Evolutionary conservation across 2,113 vertebrate species (phyloP).

Genomic region (Chloropsis cyanopogon): DNA sequence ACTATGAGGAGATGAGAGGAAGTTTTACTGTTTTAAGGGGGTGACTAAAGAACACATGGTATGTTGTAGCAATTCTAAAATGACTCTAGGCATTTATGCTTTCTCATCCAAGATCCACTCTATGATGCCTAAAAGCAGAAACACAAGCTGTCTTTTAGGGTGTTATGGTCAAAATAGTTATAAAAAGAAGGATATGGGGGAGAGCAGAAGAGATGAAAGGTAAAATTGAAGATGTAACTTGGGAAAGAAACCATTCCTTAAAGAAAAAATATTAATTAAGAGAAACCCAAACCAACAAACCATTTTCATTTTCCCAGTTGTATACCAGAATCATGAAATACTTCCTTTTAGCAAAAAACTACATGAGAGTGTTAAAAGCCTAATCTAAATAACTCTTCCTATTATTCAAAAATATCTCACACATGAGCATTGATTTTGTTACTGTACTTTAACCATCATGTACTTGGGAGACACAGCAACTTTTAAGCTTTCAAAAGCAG

Average conservation of each 20-base stretch:
- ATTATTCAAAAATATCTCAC: not conserved
- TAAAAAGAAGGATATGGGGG: not conserved
- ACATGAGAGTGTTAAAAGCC: not conserved
- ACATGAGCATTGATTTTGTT: not conserved
- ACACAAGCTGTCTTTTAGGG: not conserved
- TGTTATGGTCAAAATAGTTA: not conserved
- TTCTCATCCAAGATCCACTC: not conserved
- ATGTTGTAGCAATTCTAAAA: not conserved
- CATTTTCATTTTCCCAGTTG: not conserved
- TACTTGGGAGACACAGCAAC: not conserved
- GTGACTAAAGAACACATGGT: not conserved
- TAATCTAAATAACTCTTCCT: not conserved
- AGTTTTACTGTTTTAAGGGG: not conserved
- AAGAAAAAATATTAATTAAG: not conserved
- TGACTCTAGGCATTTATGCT: not conserved
- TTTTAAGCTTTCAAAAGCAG: not conserved
- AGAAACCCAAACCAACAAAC: not conserved
- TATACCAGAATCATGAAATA: not conserved
- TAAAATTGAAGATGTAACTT: not conserved
- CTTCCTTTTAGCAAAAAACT: not conserved
- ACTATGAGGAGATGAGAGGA: not conserved
- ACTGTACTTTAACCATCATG: not conserved
- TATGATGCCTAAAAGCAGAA: not conserved
- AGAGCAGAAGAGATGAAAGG: not conserved
- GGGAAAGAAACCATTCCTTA: not conserved